These are phyloP conservation scores for Liolophura sinensis DNA, from an alignment of 1,140 invertebrate species.

Conservation along the genomic window DNA sequence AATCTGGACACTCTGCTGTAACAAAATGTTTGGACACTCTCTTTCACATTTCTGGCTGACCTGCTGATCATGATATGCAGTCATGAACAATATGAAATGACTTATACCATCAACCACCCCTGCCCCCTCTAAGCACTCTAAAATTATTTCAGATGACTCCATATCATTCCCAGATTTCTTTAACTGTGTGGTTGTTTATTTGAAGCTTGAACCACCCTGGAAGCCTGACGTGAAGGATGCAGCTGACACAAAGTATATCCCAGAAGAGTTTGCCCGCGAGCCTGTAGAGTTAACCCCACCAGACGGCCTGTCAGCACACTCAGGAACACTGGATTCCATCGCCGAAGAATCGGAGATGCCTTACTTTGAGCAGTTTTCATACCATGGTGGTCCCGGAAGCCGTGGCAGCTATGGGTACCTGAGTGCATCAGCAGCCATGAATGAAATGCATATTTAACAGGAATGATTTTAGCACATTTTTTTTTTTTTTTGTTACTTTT, in stretches of 20 bases:
- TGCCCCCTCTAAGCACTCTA: not conserved
- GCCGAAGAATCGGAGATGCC: slow-evolving; percentile 70
- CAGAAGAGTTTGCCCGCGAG: slow-evolving; percentile 55
- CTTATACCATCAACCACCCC: no score
- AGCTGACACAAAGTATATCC: slow-evolving; percentile 56
- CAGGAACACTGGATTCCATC: slow-evolving; percentile 65
- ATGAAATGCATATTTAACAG: slow-evolving; percentile 8
- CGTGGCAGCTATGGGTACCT: slow-evolving; percentile 45
- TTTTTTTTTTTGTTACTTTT: no score
- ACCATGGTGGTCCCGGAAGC: slow-evolving; percentile 61
- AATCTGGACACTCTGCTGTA: no score
- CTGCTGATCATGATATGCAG: no score
- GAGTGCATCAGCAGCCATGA: slow-evolving; percentile 46
- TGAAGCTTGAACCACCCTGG: slow-evolving; percentile 52
- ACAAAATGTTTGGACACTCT: no score
- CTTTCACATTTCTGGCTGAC: no score
- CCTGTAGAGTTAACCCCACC: slow-evolving; percentile 46
- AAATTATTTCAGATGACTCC: not conserved
- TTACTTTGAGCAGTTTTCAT: slow-evolving; percentile 80
- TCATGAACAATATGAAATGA: no score
- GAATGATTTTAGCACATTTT: no score
- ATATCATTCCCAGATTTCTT: not conserved
- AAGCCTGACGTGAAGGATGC: slow-evolving; percentile 51
- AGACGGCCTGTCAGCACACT: slow-evolving; percentile 52
- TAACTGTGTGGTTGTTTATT: slow-evolving; percentile 9